Evolutionary conservation across 2,113 vertebrate genomes (phyloP).

Genomic region (Hypocryptadius cinnamomeus): DNA sequence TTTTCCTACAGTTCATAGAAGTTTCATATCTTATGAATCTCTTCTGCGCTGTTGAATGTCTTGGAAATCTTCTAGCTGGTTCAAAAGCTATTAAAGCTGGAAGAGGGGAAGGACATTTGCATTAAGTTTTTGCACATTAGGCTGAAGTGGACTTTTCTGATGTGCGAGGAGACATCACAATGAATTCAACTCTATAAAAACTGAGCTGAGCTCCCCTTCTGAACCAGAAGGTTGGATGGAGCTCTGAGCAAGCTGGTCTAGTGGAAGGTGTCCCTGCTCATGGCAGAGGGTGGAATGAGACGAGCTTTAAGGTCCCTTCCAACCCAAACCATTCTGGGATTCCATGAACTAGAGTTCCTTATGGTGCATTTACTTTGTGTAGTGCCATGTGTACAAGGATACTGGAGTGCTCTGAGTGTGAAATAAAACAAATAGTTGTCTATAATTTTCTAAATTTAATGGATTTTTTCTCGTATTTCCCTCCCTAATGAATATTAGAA

Average conservation of each 20-base stretch:
- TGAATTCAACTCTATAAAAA: background rate
- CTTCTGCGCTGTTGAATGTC: background rate
- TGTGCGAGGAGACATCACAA: background rate
- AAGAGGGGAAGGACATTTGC: background rate
- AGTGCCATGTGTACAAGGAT: accelerated
- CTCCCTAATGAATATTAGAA: background rate
- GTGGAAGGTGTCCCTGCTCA: background rate
- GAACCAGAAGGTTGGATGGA: background rate
- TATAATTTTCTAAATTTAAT: background rate
- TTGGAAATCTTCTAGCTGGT: background rate
- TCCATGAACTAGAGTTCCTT: background rate
- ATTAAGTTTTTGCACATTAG: background rate
- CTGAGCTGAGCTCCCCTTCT: background rate
- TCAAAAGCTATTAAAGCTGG: background rate
- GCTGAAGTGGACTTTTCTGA: background rate
- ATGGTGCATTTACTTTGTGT: background rate
- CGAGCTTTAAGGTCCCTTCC: background rate
- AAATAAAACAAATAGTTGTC: background rate
- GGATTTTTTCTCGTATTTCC: background rate
- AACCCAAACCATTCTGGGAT: background rate
- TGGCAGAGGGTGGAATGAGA: background rate
- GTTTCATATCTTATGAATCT: background rate
- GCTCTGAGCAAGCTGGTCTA: background rate
- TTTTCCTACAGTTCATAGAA: constrained; percentile 1
- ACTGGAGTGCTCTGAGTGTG: background rate